These are phyloP conservation scores for Piprites chloris DNA, from an alignment of 2,113 vertebrate species.

Conservation along the genomic window DNA sequence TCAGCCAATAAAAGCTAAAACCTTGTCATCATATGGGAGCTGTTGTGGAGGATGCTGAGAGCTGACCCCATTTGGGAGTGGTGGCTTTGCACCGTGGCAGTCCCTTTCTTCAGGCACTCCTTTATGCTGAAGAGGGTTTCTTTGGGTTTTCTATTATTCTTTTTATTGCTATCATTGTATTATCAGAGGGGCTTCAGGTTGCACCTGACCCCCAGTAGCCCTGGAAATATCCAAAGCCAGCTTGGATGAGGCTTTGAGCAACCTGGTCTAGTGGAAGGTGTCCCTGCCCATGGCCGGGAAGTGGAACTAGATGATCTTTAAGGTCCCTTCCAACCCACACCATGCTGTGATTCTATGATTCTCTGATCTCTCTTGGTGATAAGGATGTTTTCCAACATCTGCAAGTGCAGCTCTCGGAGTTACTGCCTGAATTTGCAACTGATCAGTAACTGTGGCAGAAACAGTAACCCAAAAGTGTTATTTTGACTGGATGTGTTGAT, in stretches of 20 bases:
- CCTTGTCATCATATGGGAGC: fast-evolving
- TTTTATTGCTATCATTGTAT: neutral
- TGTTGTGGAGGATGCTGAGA: neutral
- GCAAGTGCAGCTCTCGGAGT: neutral
- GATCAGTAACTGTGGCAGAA: neutral
- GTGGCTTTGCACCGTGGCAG: neutral
- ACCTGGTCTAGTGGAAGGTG: neutral
- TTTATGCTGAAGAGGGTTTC: neutral
- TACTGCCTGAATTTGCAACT: neutral
- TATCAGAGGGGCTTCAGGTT: neutral
- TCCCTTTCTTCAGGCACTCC: neutral
- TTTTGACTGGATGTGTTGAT: neutral
- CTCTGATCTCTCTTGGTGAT: neutral
- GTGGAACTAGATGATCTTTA: neutral
- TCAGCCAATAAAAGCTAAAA: neutral
- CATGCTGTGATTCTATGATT: neutral
- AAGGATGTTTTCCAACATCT: neutral
- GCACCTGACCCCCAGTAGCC: neutral
- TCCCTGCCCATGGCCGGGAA: neutral
- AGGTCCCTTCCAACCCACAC: neutral
- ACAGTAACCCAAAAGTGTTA: neutral
- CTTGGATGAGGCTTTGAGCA: neutral
- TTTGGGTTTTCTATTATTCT: neutral
- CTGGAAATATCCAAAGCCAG: neutral
- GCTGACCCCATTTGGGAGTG: neutral